Evolutionary conservation across 2,797 vertebrate genomes (phyloP).

Genomic region (Spinus pinus): DNA sequence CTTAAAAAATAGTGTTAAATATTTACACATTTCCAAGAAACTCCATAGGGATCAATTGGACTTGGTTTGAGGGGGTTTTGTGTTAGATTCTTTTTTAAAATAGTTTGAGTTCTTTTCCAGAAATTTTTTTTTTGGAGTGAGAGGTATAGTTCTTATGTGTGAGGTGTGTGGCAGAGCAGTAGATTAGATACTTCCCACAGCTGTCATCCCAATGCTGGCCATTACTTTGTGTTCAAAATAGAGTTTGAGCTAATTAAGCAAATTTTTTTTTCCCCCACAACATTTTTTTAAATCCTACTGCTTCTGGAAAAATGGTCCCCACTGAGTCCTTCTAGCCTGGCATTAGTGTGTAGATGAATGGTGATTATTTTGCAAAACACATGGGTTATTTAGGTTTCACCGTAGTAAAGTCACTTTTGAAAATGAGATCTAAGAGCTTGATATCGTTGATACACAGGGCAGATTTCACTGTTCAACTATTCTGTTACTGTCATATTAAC

Average conservation of each 20-base stretch:
- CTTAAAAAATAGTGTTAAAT: neutral
- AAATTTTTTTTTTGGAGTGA: neutral
- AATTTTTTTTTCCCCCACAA: neutral
- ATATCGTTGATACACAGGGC: neutral
- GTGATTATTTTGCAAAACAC: neutral
- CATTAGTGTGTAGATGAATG: neutral
- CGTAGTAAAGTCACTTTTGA: neutral
- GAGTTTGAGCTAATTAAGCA: neutral
- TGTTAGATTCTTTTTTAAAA: neutral
- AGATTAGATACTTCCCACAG: neutral
- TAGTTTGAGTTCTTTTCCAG: neutral
- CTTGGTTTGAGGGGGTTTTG: accelerated
- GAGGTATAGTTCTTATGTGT: neutral
- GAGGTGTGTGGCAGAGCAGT: neutral
- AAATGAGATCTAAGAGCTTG: neutral
- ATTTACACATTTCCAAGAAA: neutral
- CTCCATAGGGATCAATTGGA: neutral
- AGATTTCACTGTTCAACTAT: neutral
- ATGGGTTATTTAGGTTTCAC: neutral
- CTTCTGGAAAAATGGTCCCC: neutral
- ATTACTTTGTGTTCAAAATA: neutral
- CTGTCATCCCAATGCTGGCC: neutral
- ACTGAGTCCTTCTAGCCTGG: neutral
- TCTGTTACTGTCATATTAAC: neutral
- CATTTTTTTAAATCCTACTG: neutral